Evolutionary conservation across 2,888 invertebrate species (phyloP), one percentile per base, ranked within the genome.

Genomic region (Girardia tigrina): DNA sequence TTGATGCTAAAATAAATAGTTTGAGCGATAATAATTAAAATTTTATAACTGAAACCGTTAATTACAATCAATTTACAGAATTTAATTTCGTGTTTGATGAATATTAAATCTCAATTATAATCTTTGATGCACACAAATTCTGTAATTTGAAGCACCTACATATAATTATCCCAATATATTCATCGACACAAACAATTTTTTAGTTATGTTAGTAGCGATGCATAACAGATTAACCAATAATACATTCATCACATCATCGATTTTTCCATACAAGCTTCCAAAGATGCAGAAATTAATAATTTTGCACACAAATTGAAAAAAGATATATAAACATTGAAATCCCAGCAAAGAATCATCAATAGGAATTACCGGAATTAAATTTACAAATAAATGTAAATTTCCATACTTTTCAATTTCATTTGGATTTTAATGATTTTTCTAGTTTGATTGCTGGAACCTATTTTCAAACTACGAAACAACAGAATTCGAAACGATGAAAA

Each of bases 131-230:
- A 56, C 56, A 56, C 56, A 56, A 56, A 56, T 56, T 56, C 56
- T 56, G 56, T 56, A 56, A 56, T 56, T 56, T 56, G 8, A 56
- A 56, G 56, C 56, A 56, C 56, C 56, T 56, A 56, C 56, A 56
- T 56, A 56, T 56, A 56, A 56, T 56, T 56, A 56, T 56, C 56
- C 56, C 56, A 56, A 56, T 56, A 56, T 20, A 56, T 56, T n/a
- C 23, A 56, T 23, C n/a, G 4, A 23, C 56, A 56, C 56, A 56
- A 12, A 36, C 23, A 20, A 56, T 20, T 56, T n/a, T 56, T 56
- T 56, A 56, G 56, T 56, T 23, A 56, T 56, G 20, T 56, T 56
- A 20, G 23, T 56, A n/a, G n/a, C 4, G 56, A 56, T 56, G n/a
- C 23, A 56, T 56, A 36, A 56, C n/a, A 6, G 56, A 56, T 56